phyloP scores from a whole-genome alignment of 2,797 vertebrate species.

The Pangasius sanitwongsei region DNA sequence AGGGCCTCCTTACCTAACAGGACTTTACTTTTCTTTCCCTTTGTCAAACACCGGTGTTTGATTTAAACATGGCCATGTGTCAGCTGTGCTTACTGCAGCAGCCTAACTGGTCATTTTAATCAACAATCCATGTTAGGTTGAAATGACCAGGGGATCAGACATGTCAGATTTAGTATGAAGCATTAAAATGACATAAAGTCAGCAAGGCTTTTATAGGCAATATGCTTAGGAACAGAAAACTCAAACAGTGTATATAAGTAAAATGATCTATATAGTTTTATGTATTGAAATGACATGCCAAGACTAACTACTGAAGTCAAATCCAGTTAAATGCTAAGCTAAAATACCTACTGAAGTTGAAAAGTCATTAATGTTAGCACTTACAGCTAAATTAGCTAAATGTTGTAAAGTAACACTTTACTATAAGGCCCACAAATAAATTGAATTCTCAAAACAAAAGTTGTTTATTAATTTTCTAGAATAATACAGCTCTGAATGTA shows the following conservation, averaged over 20 bases:
- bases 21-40: conserved; percentile 37
- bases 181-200: conserved; percentile 17
- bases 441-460: no score
- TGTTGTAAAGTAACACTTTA: background rate
- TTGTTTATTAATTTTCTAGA: background rate
- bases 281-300: background rate
- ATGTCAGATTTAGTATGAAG: conserved; percentile 19
- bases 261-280: background rate
- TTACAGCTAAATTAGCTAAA: background rate
- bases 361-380: background rate
- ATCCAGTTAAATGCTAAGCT: background rate
- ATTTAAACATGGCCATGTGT: conserved; percentile 45
- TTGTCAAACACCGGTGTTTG: conserved; percentile 33
- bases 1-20: conserved; percentile 37
- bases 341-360: background rate
- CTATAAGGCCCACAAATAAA: no score
- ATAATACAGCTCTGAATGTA: background rate
- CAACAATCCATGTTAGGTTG: conserved; percentile 32
- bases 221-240: background rate
- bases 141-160: conserved; percentile 18
- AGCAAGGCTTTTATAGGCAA: conserved; percentile 6
- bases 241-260: conserved; percentile 7
- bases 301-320: background rate
- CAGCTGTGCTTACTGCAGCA: conserved; percentile 35
- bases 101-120: conserved; percentile 40